These are phyloP conservation scores for Chaenogobius annularis DNA, from an alignment of 2,113 vertebrate species.

Conservation along the genomic window DNA sequence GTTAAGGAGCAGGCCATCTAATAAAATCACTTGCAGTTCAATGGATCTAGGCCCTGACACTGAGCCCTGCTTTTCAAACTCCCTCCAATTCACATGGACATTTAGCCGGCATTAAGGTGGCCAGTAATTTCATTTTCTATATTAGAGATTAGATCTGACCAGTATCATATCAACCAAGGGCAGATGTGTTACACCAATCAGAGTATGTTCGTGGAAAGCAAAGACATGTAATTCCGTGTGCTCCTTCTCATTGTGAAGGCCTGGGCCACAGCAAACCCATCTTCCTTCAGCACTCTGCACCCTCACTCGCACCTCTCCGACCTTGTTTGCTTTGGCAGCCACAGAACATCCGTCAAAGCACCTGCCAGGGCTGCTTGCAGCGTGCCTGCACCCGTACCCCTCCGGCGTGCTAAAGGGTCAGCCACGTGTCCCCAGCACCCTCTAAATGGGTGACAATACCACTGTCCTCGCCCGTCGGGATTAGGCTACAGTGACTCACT, in stretches of 20 bases:
- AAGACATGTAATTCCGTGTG: constrained; percentile 4
- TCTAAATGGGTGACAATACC: constrained; percentile 74
- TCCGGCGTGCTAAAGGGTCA: constrained; percentile 55
- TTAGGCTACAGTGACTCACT: constrained; percentile 42
- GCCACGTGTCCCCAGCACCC: constrained; percentile 61
- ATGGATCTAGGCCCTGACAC: neutral
- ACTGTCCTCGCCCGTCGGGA: constrained; percentile 60
- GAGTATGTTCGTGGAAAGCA: neutral
- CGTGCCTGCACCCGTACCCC: constrained; percentile 53
- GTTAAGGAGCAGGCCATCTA: neutral
- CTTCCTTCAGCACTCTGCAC: constrained; percentile 50
- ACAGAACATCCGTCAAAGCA: constrained; percentile 70
- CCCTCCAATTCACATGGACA: neutral
- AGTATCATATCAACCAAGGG: no score
- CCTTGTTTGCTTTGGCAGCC: constrained; percentile 70
- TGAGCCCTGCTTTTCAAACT: neutral
- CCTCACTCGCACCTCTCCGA: constrained; percentile 57
- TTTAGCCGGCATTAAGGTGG: no score
- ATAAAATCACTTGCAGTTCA: neutral
- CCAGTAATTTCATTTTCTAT: no score
- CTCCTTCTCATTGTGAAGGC: constrained; percentile 53
- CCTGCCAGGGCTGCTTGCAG: constrained; percentile 62
- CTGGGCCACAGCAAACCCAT: constrained; percentile 47
- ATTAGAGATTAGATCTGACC: no score
- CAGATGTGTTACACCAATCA: neutral